Conservation (phyloP, 2,888 invertebrate species). For the Acheta domesticus region DNA sequence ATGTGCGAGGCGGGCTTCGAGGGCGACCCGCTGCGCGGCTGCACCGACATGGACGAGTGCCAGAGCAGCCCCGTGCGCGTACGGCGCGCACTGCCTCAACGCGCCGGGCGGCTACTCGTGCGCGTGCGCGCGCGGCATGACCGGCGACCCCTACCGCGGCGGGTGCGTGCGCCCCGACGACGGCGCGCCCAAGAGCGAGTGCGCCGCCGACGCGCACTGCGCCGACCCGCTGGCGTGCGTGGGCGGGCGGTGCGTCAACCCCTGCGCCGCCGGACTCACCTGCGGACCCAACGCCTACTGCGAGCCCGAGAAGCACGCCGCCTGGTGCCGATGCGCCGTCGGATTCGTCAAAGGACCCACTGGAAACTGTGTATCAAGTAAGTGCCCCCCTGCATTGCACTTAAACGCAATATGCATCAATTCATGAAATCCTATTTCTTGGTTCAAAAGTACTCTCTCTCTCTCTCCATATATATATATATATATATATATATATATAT, state of each 20-base stretch:
- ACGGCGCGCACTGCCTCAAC: constrained; percentile 85
- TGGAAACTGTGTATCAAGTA: constrained; percentile 80
- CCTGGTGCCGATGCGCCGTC: constrained; percentile 82
- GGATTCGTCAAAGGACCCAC: constrained; percentile 75
- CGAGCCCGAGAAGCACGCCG: constrained; percentile 82
- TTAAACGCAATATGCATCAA: too few relatives aligned
- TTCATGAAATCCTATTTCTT: too few relatives aligned
- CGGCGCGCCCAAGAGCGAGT: constrained; percentile 59
- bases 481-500: too few relatives aligned
- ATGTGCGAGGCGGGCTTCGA: constrained; percentile 83
- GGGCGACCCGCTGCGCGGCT: constrained; percentile 80
- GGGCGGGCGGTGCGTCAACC: constrained; percentile 75
- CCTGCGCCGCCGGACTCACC: constrained; percentile 65
- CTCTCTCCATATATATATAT: too few relatives aligned
- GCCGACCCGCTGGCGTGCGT: constrained; percentile 75
- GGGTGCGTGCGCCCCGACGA: constrained; percentile 65
- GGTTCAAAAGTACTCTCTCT: too few relatives aligned
- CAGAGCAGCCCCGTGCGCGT: constrained; percentile 77
- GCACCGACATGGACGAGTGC: constrained; percentile 84
- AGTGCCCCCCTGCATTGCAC: too few relatives aligned
- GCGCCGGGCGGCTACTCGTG: constrained; percentile 82
- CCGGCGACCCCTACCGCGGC: constrained; percentile 79
- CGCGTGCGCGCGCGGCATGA: constrained; percentile 76
- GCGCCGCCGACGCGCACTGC: constrained; percentile 71
- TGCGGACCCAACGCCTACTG: constrained; percentile 85